These are phyloP conservation scores for Amblyraja radiata DNA, from an alignment of 2,797 vertebrate genomes.

Conservation along the genomic window DNA sequence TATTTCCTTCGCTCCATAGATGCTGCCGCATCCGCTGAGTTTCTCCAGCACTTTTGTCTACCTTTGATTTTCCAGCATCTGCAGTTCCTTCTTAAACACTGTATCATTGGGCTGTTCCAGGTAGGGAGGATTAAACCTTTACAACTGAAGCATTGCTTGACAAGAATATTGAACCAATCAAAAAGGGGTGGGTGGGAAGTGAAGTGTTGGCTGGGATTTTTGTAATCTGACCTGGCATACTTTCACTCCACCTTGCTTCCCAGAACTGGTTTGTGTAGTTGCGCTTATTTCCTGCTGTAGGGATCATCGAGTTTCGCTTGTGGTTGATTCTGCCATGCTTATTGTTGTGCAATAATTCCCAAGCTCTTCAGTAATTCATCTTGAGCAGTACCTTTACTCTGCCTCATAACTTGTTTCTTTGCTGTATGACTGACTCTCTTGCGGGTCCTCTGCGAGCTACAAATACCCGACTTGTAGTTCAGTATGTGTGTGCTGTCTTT, in stretches of 20 bases:
- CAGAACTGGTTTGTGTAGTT: constrained; percentile 12
- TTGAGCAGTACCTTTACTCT: not conserved
- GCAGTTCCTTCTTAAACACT: not conserved
- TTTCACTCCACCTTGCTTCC: not conserved
- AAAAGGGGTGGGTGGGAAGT: not conserved
- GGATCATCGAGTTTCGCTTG: not conserved
- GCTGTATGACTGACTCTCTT: no score
- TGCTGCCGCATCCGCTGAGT: no score
- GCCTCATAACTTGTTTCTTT: not conserved
- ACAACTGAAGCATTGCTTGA: not conserved
- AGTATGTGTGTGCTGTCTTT: no score
- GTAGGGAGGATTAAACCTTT: not conserved
- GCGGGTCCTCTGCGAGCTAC: no score
- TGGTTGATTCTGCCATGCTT: no score
- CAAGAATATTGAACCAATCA: not conserved
- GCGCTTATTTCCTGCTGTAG: not conserved
- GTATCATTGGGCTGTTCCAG: not conserved
- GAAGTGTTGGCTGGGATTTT: not conserved
- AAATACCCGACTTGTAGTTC: no score
- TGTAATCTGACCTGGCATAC: not conserved
- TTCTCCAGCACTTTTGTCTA: no score
- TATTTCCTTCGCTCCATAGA: no score
- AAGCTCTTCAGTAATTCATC: not conserved
- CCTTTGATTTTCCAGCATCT: no score
- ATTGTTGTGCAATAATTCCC: not conserved